phyloP scores from a whole-genome alignment of 2,797 vertebrate species.

The Anguilla anguilla region DNA sequence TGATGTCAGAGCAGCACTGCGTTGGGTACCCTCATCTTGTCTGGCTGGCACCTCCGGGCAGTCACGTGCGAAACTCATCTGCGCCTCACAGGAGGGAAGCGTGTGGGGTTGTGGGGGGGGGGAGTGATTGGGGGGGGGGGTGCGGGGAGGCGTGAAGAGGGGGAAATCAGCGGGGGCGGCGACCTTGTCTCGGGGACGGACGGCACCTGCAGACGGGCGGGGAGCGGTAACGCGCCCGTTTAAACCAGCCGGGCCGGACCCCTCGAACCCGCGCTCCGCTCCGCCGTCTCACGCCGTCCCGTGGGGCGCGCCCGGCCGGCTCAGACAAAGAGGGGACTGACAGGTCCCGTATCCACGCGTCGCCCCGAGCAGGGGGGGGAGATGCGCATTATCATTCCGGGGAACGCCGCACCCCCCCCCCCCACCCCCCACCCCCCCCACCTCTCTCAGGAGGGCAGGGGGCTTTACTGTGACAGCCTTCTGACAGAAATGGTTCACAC shows the following conservation, averaged over 20 bases:
- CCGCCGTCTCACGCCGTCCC: background rate
- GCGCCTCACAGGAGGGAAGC: background rate
- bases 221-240: background rate
- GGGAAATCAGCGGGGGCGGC: background rate
- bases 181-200: constrained; percentile 14
- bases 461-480: background rate
- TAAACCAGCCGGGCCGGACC: background rate
- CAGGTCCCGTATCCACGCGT: background rate
- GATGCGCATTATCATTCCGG: background rate
- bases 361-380: background rate
- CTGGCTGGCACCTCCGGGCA: background rate
- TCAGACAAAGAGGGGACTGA: background rate
- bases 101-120: background rate
- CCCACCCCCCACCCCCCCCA: background rate
- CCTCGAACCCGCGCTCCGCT: background rate
- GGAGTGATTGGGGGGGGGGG: background rate
- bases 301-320: background rate
- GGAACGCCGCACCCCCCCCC: background rate
- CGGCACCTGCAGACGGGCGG: background rate
- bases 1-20: background rate
- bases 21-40: background rate
- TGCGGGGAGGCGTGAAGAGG: background rate
- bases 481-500: background rate
- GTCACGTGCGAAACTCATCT: background rate
- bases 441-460: background rate